Conservation (phyloP, 2,113 vertebrate genomes). For the Oncorhynchus nerka region DNA sequence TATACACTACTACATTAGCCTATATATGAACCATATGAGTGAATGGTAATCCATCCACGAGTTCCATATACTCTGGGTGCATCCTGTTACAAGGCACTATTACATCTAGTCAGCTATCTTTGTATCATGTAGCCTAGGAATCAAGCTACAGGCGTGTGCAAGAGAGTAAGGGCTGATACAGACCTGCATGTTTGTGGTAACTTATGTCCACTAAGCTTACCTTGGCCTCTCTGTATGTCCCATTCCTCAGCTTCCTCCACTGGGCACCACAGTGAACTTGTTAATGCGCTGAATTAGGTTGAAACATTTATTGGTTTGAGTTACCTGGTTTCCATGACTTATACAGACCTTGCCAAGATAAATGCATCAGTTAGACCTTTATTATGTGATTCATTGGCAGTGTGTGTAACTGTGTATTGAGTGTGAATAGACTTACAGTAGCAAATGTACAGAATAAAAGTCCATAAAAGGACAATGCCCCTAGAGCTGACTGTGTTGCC, state of each 20-base stretch:
- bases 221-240: constrained; percentile 46
- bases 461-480: too few relatives aligned
- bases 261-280: constrained; percentile 35
- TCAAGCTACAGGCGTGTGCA: neutral
- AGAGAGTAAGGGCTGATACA: neutral
- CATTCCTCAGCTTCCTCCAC: constrained; percentile 40
- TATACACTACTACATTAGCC: too few relatives aligned
- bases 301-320: constrained; percentile 36
- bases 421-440: neutral
- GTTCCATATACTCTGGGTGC: too few relatives aligned
- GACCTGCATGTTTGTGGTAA: constrained; percentile 1
- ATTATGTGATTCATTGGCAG: constrained; percentile 3
- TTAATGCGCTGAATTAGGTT: constrained; percentile 45
- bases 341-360: neutral
- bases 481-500: too few relatives aligned
- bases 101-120: neutral
- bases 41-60: too few relatives aligned
- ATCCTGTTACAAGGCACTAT: too few relatives aligned
- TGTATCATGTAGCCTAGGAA: neutral
- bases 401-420: neutral
- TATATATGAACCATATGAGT: too few relatives aligned
- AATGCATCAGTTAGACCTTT: constrained; percentile 8
- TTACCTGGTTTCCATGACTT: constrained; percentile 25
- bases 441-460: neutral
- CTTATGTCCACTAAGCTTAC: constrained; percentile 45